Conservation (phyloP, 2,797 vertebrate species). For the Eremophila alpestris region DNA sequence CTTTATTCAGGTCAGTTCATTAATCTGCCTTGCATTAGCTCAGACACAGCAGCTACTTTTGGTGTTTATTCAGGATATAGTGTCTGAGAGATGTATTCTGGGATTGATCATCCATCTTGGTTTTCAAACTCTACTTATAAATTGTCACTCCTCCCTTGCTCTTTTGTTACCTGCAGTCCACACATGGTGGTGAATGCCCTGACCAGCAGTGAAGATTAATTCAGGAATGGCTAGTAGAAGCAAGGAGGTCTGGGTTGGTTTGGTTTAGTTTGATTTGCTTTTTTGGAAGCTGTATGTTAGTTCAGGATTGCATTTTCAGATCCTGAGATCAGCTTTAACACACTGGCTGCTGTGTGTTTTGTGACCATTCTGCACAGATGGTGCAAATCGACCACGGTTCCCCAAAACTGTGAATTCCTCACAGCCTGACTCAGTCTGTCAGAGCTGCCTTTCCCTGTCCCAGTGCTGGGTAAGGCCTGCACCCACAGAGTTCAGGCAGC, state of each 20-base stretch:
- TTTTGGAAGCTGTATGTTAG: rapidly evolving
- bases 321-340: neutral
- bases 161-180: neutral
- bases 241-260: neutral
- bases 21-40: neutral
- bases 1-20: conserved; percentile 16
- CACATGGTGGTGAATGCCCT: neutral
- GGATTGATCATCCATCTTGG: neutral
- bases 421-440: neutral
- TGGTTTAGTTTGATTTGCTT: neutral
- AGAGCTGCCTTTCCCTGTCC: neutral
- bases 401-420: rapidly evolving
- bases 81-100: neutral
- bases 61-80: neutral
- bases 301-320: neutral
- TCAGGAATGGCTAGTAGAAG: neutral
- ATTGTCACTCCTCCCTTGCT: neutral
- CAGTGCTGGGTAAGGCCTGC: rapidly evolving
- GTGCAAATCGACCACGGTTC: rapidly evolving
- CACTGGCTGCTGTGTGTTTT: rapidly evolving
- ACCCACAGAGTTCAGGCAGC: neutral
- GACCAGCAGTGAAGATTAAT: neutral
- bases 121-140: neutral
- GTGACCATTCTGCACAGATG: neutral
- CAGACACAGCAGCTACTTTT: neutral